Conservation (phyloP, 2,797 vertebrate genomes). For the Neoniphon sammara region DNA sequence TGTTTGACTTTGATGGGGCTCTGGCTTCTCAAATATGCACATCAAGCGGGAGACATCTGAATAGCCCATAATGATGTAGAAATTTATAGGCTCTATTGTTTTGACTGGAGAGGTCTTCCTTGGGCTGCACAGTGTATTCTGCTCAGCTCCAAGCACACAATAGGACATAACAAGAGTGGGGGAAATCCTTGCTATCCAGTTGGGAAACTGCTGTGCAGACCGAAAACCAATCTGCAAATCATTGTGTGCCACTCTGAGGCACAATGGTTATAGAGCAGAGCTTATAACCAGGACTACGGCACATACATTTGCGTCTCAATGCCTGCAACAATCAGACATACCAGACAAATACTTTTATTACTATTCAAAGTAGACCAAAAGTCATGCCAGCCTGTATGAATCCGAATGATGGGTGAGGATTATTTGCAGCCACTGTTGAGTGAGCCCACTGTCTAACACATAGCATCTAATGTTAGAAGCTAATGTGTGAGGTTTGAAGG, state of each 20-base stretch:
- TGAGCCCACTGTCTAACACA: constrained; percentile 31
- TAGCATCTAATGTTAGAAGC: constrained; percentile 18
- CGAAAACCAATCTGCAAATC: constrained; percentile 40
- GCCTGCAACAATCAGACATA: constrained; percentile 17
- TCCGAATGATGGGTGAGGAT: constrained; percentile 8
- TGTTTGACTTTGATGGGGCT: constrained; percentile 71
- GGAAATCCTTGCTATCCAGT: constrained; percentile 15
- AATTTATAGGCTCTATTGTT: constrained; percentile 63
- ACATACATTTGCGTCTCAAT: constrained; percentile 7
- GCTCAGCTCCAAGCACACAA: constrained; percentile 35
- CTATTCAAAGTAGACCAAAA: constrained; percentile 14
- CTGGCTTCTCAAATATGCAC: constrained; percentile 62
- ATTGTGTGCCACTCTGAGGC: constrained; percentile 4
- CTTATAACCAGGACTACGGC: constrained; percentile 11
- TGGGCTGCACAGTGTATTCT: constrained; percentile 24
- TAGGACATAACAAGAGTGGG: constrained; percentile 21
- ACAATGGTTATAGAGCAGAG: constrained; percentile 12
- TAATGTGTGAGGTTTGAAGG: constrained; percentile 21
- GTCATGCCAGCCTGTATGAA: neutral
- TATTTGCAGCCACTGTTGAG: constrained; percentile 22
- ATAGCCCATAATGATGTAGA: constrained; percentile 60
- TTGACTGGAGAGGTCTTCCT: constrained; percentile 54
- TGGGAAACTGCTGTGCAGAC: constrained; percentile 21
- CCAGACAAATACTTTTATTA: constrained; percentile 31
- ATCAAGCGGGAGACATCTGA: constrained; percentile 59